Conservation (phyloP, 2,113 vertebrate genomes). For the Myrmecobius fasciatus region DNA sequence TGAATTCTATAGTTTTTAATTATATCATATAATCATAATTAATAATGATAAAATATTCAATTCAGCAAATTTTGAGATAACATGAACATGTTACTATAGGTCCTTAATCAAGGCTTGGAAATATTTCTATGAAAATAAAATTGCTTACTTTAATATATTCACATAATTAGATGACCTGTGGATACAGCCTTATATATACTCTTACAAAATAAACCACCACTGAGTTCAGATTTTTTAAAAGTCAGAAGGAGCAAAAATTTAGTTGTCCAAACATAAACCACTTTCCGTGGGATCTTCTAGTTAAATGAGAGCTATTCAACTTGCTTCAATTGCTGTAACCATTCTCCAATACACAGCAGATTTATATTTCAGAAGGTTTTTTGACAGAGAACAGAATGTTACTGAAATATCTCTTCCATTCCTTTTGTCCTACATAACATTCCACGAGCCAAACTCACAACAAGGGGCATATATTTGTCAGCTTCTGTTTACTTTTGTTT, state of each 20-base stretch:
- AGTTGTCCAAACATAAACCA: conserved; percentile 58
- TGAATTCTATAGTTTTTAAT: background rate
- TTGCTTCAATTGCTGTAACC: conserved; percentile 74
- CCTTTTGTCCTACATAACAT: conserved; percentile 81
- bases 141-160: conserved; percentile 44
- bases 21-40: background rate
- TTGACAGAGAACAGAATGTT: conserved; percentile 75
- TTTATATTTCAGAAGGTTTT: conserved; percentile 80
- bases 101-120: conserved; percentile 46
- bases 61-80: conserved; percentile 58
- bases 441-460: conserved; percentile 76
- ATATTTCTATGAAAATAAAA: conserved; percentile 64
- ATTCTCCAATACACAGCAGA: conserved; percentile 78
- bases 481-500: conserved; percentile 71
- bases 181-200: conserved; percentile 70
- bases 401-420: conserved; percentile 83
- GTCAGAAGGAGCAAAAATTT: conserved; percentile 55
- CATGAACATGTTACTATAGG: conserved; percentile 26
- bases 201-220: conserved; percentile 13
- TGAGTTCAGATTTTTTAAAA: conserved; percentile 55
- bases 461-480: conserved; percentile 63
- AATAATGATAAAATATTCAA: conserved; percentile 52
- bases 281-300: conserved; percentile 69
- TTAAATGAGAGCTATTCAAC: conserved; percentile 75
- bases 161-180: conserved; percentile 59